A percentile compares a stretch with the other conserved stretches of the same genome.
Conservation (phyloP, 2,888 invertebrate genomes). For the Eretmocerus hayati region DNA sequence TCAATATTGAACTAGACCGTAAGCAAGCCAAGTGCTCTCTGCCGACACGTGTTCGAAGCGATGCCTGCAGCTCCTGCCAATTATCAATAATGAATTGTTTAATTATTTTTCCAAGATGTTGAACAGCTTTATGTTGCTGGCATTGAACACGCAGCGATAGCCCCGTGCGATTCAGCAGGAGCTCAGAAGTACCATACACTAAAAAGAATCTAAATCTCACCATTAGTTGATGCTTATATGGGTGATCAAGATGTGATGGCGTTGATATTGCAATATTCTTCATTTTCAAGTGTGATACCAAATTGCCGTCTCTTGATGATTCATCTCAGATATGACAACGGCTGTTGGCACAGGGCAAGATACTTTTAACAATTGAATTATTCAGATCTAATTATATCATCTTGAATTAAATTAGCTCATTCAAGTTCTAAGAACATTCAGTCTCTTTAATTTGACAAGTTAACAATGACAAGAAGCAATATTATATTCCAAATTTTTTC, state of each 20-base stretch:
- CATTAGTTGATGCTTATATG: slow-evolving; percentile 45
- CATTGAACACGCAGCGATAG: slow-evolving; percentile 38
- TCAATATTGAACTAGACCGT: slow-evolving; percentile 36
- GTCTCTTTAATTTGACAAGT: too few relatives aligned
- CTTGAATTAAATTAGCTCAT: too few relatives aligned
- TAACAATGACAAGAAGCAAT: too few relatives aligned
- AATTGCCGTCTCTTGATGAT: too few relatives aligned
- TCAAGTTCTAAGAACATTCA: too few relatives aligned
- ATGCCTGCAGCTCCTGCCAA: slow-evolving; percentile 44
- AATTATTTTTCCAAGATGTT: slow-evolving; percentile 28
- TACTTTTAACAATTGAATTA: too few relatives aligned
- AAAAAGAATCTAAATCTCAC: slow-evolving; percentile 44
- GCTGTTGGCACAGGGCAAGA: neutral
- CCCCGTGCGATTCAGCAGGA: slow-evolving; percentile 41
- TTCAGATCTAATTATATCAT: too few relatives aligned
- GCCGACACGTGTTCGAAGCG: slow-evolving; percentile 36
- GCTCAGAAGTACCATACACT: slow-evolving; percentile 43
- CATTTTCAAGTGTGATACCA: slow-evolving; percentile 16
- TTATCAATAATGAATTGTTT: slow-evolving; percentile 36
- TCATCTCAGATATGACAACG: too few relatives aligned
- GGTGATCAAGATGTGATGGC: slow-evolving; percentile 45
- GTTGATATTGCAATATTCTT: slow-evolving; percentile 42
- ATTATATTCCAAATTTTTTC: too few relatives aligned
- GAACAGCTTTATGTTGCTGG: slow-evolving; percentile 36
- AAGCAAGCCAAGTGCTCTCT: slow-evolving; percentile 38